phyloP scores from a whole-genome alignment of 2,888 invertebrate species.

The Eupithecia centaureata region DNA sequence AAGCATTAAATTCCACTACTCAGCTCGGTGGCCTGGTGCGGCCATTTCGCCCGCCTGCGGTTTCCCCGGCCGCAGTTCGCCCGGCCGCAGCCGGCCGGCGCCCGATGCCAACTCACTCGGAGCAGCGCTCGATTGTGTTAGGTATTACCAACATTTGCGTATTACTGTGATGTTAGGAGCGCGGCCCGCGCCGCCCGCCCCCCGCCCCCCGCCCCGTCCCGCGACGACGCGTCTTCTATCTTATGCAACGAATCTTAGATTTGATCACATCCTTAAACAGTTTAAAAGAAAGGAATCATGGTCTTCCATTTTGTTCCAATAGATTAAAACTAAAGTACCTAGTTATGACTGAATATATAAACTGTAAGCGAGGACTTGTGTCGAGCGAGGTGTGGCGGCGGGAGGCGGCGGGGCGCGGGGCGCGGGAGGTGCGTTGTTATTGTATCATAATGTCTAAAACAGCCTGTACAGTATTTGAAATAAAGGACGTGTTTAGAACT shows the following conservation, averaged over 20 bases:
- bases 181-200: constrained; percentile 21
- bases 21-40: neutral
- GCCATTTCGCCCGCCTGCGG: neutral
- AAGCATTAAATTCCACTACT: neutral
- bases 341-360: neutral
- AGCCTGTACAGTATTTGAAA: constrained; percentile 80
- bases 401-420: constrained; percentile 33
- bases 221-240: neutral
- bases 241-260: neutral
- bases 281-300: neutral
- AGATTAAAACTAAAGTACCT: neutral
- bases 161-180: constrained; percentile 20
- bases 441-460: constrained; percentile 66
- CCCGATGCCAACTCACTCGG: constrained; percentile 9
- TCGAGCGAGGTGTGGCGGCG: constrained; percentile 16
- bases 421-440: constrained; percentile 52
- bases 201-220: constrained; percentile 2
- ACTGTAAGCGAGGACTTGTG: neutral
- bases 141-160: constrained; percentile 28
- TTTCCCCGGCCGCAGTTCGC: neutral
- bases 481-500: constrained; percentile 79
- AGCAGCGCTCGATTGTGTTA: constrained; percentile 21
- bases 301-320: constrained; percentile 21
- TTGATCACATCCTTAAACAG: neutral
- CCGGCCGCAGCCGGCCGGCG: neutral